These are phyloP conservation scores for Perizoma affinitatum DNA, from an alignment of 2,888 invertebrate species.

Conservation along the genomic window DNA sequence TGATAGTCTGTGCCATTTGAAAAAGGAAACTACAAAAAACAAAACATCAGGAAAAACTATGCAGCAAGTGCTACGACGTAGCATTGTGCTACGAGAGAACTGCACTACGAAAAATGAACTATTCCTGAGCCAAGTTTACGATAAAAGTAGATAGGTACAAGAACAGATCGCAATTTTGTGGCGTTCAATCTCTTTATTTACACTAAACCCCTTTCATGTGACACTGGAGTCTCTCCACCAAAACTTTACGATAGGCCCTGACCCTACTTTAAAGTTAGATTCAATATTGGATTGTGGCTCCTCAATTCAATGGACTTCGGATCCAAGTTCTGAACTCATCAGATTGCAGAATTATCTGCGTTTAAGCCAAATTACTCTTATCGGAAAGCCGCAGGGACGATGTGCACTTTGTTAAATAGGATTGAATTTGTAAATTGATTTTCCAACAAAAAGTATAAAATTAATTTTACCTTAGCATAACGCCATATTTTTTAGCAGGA, in stretches of 20 bases:
- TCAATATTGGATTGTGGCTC: conserved; percentile 31
- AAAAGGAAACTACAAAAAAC: too few relatives aligned
- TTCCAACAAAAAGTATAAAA: not conserved
- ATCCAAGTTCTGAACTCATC: conserved; percentile 22
- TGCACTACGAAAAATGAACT: too few relatives aligned
- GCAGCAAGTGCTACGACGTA: too few relatives aligned
- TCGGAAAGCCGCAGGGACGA: conserved; percentile 8
- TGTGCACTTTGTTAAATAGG: conserved; percentile 12
- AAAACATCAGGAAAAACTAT: too few relatives aligned
- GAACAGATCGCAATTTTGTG: too few relatives aligned
- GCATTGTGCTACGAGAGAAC: too few relatives aligned
- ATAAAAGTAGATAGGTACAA: too few relatives aligned
- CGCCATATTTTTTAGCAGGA: too few relatives aligned
- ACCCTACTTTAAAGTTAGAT: conserved; percentile 28
- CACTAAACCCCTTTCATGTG: conserved; percentile 1
- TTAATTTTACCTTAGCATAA: too few relatives aligned
- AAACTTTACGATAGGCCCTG: conserved; percentile 27
- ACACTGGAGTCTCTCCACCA: conserved; percentile 11
- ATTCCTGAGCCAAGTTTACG: too few relatives aligned
- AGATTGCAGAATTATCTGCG: conserved; percentile 23
- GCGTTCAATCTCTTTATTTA: too few relatives aligned
- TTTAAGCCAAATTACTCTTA: conserved; percentile 21
- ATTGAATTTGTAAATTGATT: not conserved
- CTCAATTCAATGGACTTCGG: conserved; percentile 25
- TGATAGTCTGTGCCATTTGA: too few relatives aligned